Percentiles rank a stretch among this genome's conserved stretches.
These are phyloP conservation scores for Danionella cerebrum DNA, from an alignment of 2,113 vertebrate species.

Conservation along the genomic window DNA sequence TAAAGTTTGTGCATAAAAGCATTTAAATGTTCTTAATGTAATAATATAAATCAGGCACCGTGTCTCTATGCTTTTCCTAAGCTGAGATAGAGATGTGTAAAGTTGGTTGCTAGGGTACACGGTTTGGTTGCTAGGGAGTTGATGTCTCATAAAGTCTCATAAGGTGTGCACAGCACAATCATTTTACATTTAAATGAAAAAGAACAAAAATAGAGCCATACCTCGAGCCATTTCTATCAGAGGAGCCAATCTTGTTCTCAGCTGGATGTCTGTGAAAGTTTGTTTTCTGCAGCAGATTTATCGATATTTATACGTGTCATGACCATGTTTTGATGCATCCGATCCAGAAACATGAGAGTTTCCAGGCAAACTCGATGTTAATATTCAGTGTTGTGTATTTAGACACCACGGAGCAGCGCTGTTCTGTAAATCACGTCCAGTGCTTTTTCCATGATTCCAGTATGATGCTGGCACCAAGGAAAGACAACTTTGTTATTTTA, in stretches of 20 bases:
- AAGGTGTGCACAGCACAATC: neutral
- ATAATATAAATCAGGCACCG: no score
- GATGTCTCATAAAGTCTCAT: no score
- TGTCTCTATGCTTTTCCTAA: no score
- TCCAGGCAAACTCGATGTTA: neutral
- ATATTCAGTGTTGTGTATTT: slow-evolving; percentile 16
- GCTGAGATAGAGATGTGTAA: no score
- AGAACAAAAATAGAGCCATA: neutral
- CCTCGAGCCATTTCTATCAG: slow-evolving; percentile 31
- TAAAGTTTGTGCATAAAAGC: no score
- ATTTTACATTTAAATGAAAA: neutral
- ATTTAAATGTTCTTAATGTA: no score
- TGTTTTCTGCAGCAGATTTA: neutral
- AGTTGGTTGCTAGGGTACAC: no score
- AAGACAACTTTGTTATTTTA: no score
- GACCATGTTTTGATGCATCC: slow-evolving; percentile 38
- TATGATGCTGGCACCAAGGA: neutral
- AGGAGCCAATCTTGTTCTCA: neutral
- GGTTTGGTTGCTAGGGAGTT: no score
- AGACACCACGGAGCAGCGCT: neutral
- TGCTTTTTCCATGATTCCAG: slow-evolving; percentile 9
- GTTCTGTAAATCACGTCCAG: neutral
- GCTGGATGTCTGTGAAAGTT: neutral
- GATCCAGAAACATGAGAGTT: slow-evolving; percentile 25
- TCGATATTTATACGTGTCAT: slow-evolving; percentile 42